These are phyloP conservation scores for Martes martes DNA, from an alignment of 2,113 vertebrate species.

Conservation along the genomic window DNA sequence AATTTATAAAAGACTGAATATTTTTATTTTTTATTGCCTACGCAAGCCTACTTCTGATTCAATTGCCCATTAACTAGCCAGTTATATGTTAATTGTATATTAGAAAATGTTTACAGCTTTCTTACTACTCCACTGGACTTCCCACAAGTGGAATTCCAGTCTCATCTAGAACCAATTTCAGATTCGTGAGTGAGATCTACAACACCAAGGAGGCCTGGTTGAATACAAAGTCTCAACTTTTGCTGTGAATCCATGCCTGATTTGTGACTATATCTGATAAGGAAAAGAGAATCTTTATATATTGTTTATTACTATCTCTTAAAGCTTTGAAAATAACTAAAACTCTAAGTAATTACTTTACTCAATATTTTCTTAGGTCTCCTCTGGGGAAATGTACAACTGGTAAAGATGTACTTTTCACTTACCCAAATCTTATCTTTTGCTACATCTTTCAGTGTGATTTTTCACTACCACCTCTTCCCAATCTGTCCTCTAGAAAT, in stretches of 20 bases:
- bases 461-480: neutral
- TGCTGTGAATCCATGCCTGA: neutral
- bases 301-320: neutral
- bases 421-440: neutral
- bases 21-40: neutral
- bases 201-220: accelerated
- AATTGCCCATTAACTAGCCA: neutral
- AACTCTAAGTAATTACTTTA: neutral
- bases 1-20: neutral
- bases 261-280: neutral
- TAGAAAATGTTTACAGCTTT: neutral
- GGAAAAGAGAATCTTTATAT: neutral
- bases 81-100: neutral
- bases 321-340: neutral
- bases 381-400: neutral
- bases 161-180: neutral
- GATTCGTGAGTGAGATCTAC: neutral
- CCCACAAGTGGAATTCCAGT: neutral
- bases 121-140: neutral
- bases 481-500: neutral
- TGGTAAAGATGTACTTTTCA: neutral
- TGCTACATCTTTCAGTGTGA: neutral
- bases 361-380: neutral
- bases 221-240: neutral
- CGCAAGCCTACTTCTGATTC: neutral